These are phyloP conservation scores for Cebus imitator DNA, from an alignment of 2,113 vertebrate species.

Conservation along the genomic window DNA sequence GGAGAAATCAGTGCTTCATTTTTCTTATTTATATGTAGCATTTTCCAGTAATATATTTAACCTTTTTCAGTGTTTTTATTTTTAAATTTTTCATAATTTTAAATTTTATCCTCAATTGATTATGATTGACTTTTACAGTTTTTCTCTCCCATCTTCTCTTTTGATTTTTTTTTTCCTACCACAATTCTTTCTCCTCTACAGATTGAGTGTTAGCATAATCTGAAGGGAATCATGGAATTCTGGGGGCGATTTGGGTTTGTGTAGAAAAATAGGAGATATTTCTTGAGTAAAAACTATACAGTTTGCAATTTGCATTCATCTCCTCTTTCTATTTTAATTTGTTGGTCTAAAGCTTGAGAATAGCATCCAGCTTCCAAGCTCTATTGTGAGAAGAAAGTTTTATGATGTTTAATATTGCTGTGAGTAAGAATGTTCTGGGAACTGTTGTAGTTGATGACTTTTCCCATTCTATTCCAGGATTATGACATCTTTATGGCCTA, in stretches of 20 bases:
- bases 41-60: neutral
- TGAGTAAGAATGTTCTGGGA: neutral
- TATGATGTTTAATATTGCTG: neutral
- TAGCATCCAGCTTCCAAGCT: neutral
- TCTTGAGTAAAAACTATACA: neutral
- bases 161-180: neutral
- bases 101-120: neutral
- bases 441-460: neutral
- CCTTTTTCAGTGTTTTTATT: neutral
- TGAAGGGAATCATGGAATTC: neutral
- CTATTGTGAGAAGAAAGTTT: neutral
- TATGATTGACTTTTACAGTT: neutral
- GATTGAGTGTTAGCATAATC: neutral
- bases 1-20: neutral
- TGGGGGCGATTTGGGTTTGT: neutral
- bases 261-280: neutral
- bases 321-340: slow-evolving; percentile 20
- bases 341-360: neutral
- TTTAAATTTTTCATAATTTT: neutral
- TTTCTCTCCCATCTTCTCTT: neutral
- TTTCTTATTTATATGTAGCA: neutral
- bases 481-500: neutral
- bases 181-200: neutral
- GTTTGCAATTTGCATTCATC: neutral
- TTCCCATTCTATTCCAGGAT: neutral